Conservation (phyloP, 1,140 invertebrate genomes). For the Drosophila azteca region DNA sequence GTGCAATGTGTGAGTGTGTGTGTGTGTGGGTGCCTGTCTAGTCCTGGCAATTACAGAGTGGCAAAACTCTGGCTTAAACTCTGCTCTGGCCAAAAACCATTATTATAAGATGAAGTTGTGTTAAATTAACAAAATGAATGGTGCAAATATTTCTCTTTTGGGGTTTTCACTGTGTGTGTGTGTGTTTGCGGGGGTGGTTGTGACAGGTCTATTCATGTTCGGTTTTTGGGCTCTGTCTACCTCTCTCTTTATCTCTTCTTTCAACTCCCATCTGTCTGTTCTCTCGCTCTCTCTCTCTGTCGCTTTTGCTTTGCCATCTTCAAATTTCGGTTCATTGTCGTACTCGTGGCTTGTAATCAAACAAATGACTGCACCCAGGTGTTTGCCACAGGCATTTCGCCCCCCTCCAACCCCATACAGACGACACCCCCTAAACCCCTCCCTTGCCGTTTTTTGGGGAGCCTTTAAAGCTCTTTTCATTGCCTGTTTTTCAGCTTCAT, state of each 20-base stretch:
- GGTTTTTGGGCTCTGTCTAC: no score
- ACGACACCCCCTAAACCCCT: neutral
- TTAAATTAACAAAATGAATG: constrained; percentile 48
- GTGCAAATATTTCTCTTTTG: constrained; percentile 28
- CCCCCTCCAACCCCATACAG: constrained; percentile 4
- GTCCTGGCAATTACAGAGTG: no score
- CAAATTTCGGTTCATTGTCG: constrained; percentile 49
- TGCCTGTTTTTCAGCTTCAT: constrained; percentile 36
- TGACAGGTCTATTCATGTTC: constrained; percentile 18
- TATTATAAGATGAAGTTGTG: constrained; percentile 27
- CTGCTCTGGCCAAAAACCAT: no score
- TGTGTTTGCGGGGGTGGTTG: neutral
- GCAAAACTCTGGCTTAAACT: no score
- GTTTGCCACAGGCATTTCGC: constrained; percentile 38
- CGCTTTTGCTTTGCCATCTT: constrained; percentile 18
- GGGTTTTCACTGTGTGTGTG: no score
- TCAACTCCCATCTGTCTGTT: neutral
- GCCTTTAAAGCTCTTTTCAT: constrained; percentile 39
- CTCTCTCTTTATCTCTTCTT: neutral
- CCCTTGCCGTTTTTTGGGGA: neutral
- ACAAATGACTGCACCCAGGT: constrained; percentile 76
- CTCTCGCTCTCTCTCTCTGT: neutral
- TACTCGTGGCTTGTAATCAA: constrained; percentile 70
- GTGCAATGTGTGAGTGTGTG: constrained; percentile 16
- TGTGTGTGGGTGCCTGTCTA: no score